Base-by-base conservation (phyloP, 2,113 vertebrate species). In the Paramormyrops kingsleyae region DNA sequence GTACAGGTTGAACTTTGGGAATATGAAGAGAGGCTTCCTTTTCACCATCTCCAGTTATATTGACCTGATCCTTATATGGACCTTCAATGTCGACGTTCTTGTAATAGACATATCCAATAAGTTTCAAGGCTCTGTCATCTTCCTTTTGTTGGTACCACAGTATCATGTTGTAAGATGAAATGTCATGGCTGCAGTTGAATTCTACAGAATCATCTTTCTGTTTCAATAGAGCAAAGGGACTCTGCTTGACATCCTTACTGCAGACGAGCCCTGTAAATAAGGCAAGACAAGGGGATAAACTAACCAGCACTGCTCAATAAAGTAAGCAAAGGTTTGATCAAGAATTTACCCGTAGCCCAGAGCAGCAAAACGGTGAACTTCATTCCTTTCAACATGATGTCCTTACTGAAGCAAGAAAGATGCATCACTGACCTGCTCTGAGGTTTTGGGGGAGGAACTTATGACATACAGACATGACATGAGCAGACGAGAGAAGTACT, bases 101-200 rank as follows among this genome's bases (percentile, higher is more conserved):
- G 21, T 31, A 50, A 13, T 80, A 31, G 21, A 88, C 19, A 83
- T 91, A 88, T 85, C 92, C 94, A 1, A 94, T 91, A n/a, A 93
- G 92, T 59, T 88, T 91, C 62, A 94, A 52, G 8, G 90, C 87
- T 0, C 1, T 53, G 50, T 92, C 84, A 59, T 87, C 70, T 0
- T 17, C 53, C 5, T 21, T 4, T 42, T n/a, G 46, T 80, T 92
- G 92, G 92, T 94, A 94, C 94, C 94, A 94, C 56, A 93, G 89
- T 88, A 94, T 94, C 59, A 89, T n/a, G 10, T 89, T 90, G 83
- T 87, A 91, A 27, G 91, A 77, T 0, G 5, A 1, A 39, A 74
- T 13, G 5, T 35, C 44, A 15, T 94, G 94, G 0, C 39, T 90
- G 88, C 94, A 95, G 88, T 70, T 1, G 12, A 95, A 77, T 59